These are phyloP conservation scores for Leptinotarsa tumamoca DNA, from an alignment of 2,888 invertebrate genomes.

Conservation along the genomic window DNA sequence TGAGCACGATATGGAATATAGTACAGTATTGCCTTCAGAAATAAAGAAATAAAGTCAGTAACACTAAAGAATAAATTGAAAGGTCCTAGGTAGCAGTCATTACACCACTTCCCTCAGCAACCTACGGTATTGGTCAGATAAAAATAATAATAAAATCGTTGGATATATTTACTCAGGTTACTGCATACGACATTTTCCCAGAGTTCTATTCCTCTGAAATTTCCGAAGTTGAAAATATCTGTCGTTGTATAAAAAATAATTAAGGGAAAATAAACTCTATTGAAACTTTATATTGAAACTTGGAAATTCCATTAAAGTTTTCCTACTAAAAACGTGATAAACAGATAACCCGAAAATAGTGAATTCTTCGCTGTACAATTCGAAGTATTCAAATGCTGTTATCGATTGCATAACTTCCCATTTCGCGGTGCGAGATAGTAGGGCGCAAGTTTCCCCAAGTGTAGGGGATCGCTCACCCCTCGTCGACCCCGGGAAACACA, in stretches of 20 bases:
- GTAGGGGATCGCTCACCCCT: constrained; percentile 39
- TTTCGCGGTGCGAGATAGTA: constrained; percentile 41
- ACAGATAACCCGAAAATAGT: constrained; percentile 50
- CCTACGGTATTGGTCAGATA: too few species aligned
- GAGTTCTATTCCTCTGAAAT: background rate
- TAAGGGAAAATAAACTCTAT: constrained; percentile 41
- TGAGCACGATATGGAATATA: too few species aligned
- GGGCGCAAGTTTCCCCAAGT: constrained; percentile 48
- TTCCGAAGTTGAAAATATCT: constrained; percentile 26
- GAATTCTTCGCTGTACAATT: constrained; percentile 51
- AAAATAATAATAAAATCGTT: too few species aligned
- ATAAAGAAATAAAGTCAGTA: too few species aligned
- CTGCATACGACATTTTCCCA: background rate
- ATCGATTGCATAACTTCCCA: constrained; percentile 60
- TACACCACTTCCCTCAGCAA: too few species aligned
- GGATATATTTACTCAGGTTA: too few species aligned
- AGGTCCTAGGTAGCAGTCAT: too few species aligned
- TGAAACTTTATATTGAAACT: constrained; percentile 38
- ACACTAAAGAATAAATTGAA: too few species aligned
- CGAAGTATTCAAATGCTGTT: constrained; percentile 61
- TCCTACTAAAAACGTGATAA: constrained; percentile 43
- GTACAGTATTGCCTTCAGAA: too few species aligned
- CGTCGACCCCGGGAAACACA: constrained; percentile 36
- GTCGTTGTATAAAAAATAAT: constrained; percentile 29
- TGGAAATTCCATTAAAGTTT: constrained; percentile 48